phyloP scores from a whole-genome alignment of 1,140 invertebrate genomes.

The Trichonephila clavata region DNA sequence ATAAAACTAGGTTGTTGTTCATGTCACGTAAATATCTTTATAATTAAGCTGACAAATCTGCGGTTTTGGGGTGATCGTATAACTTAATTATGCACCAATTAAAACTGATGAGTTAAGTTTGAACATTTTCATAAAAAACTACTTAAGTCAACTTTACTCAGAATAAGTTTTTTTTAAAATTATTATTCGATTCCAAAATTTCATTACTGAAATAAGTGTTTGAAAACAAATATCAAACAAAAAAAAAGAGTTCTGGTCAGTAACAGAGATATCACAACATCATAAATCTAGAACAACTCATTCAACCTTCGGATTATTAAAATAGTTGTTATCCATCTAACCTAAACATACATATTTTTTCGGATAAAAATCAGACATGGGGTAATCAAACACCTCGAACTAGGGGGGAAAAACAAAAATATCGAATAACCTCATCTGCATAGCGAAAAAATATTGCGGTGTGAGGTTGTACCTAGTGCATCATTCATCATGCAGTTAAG shows the following conservation, averaged over 20 bases:
- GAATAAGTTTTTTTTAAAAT: too few species aligned
- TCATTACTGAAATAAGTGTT: too few species aligned
- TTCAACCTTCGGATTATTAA: not conserved
- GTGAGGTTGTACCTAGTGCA: conserved; percentile 2
- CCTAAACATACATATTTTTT: not conserved
- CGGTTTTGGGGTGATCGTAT: too few species aligned
- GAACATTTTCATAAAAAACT: too few species aligned
- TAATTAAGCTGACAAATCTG: too few species aligned
- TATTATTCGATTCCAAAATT: too few species aligned
- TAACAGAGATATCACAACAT: not conserved
- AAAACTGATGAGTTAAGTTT: too few species aligned
- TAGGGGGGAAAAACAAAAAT: not conserved
- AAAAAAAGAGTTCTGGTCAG: not conserved
- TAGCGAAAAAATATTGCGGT: not conserved
- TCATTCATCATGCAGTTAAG: conserved; percentile 3
- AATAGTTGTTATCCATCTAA: conserved; percentile 16
- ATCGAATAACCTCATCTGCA: not conserved
- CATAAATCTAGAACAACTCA: not conserved
- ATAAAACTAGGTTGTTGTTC: too few species aligned
- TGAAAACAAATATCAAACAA: too few species aligned
- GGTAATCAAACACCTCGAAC: not conserved
- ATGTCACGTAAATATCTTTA: too few species aligned
- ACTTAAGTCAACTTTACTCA: too few species aligned
- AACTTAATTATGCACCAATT: too few species aligned
- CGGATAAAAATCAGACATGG: not conserved